Conservation (phyloP, 2,888 invertebrate genomes). For the Microplitis deprimator region DNA sequence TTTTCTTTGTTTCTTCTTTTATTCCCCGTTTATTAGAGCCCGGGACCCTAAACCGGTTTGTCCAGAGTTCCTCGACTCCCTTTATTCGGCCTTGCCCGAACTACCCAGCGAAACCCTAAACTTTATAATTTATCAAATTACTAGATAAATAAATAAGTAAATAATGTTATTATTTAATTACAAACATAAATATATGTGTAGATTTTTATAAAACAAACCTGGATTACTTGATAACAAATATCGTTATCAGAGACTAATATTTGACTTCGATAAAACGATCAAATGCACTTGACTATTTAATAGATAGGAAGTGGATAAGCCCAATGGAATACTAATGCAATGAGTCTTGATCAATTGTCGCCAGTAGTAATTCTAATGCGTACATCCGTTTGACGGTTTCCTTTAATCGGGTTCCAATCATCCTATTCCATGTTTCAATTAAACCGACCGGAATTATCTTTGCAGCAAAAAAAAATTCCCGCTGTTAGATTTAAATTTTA, state of each 20-base stretch:
- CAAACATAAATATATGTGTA: not conserved
- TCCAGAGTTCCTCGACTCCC: slow-evolving; percentile 24
- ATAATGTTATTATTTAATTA: not conserved
- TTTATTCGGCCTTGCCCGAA: slow-evolving; percentile 6
- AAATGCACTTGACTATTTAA: not conserved
- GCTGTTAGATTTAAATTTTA: not conserved
- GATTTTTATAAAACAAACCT: not conserved
- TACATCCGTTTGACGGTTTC: slow-evolving; percentile 9
- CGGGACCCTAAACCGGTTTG: slow-evolving; percentile 30
- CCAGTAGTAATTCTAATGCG: not conserved
- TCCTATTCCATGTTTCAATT: not conserved
- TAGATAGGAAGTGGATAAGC: not conserved
- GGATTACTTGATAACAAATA: not conserved
- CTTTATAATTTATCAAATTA: not conserved
- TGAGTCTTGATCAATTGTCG: not conserved
- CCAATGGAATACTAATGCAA: not conserved
- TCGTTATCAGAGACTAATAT: not conserved
- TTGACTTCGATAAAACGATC: not conserved
- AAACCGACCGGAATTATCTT: not conserved
- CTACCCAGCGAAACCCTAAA: slow-evolving; percentile 14
- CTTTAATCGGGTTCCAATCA: not conserved
- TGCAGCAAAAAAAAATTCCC: not conserved
- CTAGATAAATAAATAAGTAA: not conserved
- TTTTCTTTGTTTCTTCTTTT: slow-evolving; percentile 34
- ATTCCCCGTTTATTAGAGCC: slow-evolving; percentile 30